These are phyloP conservation scores for Myrmophylax atrothorax DNA, from an alignment of 2,113 vertebrate genomes.

Conservation along the genomic window DNA sequence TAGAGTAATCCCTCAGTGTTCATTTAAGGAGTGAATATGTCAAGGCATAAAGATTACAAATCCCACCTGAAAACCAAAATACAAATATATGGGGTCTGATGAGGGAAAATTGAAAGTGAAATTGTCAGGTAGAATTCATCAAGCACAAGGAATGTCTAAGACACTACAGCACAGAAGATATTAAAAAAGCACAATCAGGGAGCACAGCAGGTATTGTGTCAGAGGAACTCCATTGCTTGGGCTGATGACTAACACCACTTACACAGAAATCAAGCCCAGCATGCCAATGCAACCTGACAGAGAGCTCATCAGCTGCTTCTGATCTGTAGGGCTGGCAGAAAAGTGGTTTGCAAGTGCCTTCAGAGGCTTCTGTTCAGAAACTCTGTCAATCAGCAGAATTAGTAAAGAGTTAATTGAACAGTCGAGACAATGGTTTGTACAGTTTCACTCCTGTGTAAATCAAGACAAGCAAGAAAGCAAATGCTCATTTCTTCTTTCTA, in stretches of 20 bases:
- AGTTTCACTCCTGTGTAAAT: neutral
- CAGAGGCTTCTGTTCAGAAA: neutral
- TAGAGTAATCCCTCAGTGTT: neutral
- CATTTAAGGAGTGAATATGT: neutral
- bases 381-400: neutral
- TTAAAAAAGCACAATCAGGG: neutral
- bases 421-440: neutral
- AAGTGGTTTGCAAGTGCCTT: neutral
- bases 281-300: neutral
- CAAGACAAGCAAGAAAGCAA: neutral
- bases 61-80: neutral
- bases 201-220: neutral
- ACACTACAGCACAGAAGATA: rapidly evolving
- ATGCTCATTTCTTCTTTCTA: neutral
- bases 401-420: neutral
- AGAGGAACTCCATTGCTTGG: neutral
- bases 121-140: neutral
- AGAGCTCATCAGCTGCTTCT: neutral
- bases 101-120: neutral
- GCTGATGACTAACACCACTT: neutral
- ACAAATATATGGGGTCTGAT: neutral
- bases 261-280: neutral
- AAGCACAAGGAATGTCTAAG: neutral
- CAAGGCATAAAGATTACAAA: neutral
- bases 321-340: neutral